Base-by-base conservation (phyloP, 2,797 vertebrate genomes). In the Anomalospiza imberbis region DNA sequence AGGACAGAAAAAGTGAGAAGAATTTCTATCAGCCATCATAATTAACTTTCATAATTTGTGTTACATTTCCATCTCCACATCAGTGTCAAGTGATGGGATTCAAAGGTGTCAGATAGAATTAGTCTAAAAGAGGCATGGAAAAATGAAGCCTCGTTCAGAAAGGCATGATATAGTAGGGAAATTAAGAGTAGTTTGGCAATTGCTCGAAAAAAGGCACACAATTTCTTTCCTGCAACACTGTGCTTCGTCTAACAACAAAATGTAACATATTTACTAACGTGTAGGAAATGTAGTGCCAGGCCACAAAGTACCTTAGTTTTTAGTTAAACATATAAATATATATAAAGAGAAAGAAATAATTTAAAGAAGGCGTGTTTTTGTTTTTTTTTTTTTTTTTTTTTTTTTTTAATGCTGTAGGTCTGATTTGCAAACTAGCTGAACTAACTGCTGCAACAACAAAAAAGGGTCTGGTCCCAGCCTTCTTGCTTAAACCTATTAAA, bases 341-440 rank as follows among this genome's bases (percentile, higher is more conserved):
- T 16, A 47, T 15, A 48, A 9, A 65, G 4, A 34, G 6, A 63
- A n/a, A 65, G 0, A 80, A 55, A 34, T 53, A 34, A n/a, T 45
- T 44, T 34, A 21, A 77, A 40, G 14, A 11, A 53, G 2, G 22
- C 5, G n/a, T n/a, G 13, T 8, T 2, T 4, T 45, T 28, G n/a
- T n/a, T n/a, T n/a, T 34, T 29, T 20, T 32, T 8, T 15, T 12
- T 10, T 12, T 28, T 9, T 22, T 4, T 17, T 25, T 40, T 31
- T 57, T 58, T 25, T 77, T 70, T 42, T 12, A 14, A 42, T 53
- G 26, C 22, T 48, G 22, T 26, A 71, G 32, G 61, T 17, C 68
- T 89, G 51, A 89, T 72, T 89, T 92, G 40, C 85, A 93, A 92
- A 85, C 73, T 53, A 94, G 80, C 54, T 91, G 58, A 93, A 85